Evolutionary conservation across 23 tunicate species (phyloP).

Genomic region (Halocynthia roretzi): DNA sequence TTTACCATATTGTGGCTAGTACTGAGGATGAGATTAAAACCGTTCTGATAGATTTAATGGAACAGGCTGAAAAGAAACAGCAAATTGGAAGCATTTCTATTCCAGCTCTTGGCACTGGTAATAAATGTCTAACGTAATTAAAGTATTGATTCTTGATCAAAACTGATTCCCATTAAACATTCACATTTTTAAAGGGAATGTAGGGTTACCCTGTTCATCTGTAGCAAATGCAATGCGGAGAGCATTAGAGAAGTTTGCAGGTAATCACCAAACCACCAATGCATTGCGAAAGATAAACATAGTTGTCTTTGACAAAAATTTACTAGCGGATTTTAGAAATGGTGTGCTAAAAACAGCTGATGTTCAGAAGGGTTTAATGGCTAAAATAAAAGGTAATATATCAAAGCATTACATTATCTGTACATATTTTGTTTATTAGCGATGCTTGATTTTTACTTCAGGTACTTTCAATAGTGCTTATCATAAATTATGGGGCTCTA

Average conservation of each 20-base stretch:
- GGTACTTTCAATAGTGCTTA: too few species aligned
- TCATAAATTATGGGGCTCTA: not conserved
- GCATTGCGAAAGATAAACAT: not conserved
- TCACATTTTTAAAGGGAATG: not conserved
- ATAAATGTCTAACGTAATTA: not conserved
- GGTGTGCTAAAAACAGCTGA: not conserved
- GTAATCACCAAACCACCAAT: not conserved
- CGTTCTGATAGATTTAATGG: conserved; percentile 16
- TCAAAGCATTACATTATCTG: not conserved
- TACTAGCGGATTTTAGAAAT: not conserved
- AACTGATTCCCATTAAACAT: not conserved
- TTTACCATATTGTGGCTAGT: conserved; percentile 21
- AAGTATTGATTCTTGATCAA: not conserved
- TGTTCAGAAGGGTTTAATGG: not conserved
- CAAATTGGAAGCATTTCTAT: conserved; percentile 16
- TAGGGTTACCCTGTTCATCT: not conserved
- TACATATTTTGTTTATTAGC: too few species aligned
- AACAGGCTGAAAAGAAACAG: not conserved
- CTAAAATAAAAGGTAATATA: conserved; percentile 1
- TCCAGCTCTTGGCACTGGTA: conserved; percentile 68
- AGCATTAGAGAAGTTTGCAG: conserved; percentile 8
- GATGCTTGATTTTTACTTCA: too few species aligned
- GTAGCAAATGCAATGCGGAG: conserved; percentile 11
- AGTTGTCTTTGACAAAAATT: conserved; percentile 5
- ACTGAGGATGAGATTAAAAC: conserved; percentile 3